Evolutionary conservation across 2,797 vertebrate species (phyloP).

Genomic region (Heterohyrax brucei): DNA sequence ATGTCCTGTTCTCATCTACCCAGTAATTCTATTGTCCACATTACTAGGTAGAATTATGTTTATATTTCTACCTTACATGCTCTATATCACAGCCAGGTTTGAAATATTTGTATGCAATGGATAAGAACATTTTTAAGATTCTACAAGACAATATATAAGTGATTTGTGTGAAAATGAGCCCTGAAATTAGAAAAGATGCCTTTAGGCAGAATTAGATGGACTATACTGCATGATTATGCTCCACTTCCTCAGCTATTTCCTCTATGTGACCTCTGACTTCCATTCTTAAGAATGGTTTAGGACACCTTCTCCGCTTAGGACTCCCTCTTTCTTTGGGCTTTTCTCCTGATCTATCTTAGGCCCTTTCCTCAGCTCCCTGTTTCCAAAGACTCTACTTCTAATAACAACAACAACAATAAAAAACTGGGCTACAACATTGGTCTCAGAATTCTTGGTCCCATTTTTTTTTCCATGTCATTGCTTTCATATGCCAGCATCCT

Average conservation of each 20-base stretch:
- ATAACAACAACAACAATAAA: background rate
- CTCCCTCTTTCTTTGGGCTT: background rate
- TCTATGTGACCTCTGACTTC: background rate
- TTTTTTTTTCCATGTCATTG: background rate
- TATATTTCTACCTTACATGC: background rate
- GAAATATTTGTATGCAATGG: background rate
- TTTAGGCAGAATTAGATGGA: background rate
- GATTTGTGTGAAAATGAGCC: background rate
- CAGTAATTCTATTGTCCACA: slow-evolving; percentile 34
- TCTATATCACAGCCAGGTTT: background rate
- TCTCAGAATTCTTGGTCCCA: background rate
- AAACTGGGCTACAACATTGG: background rate
- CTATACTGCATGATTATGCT: background rate
- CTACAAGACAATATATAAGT: background rate
- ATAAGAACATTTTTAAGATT: background rate
- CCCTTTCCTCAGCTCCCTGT: background rate
- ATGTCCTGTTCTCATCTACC: slow-evolving; percentile 37
- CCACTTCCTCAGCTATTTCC: background rate
- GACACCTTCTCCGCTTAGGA: background rate
- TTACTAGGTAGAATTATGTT: background rate
- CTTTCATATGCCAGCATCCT: background rate
- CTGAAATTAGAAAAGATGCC: fast-evolving
- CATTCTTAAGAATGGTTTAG: background rate
- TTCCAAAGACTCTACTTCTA: background rate
- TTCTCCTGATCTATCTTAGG: no score